Evolutionary conservation across 2,888 invertebrate species (phyloP).

Genomic region (Clitarchus hookeri): DNA sequence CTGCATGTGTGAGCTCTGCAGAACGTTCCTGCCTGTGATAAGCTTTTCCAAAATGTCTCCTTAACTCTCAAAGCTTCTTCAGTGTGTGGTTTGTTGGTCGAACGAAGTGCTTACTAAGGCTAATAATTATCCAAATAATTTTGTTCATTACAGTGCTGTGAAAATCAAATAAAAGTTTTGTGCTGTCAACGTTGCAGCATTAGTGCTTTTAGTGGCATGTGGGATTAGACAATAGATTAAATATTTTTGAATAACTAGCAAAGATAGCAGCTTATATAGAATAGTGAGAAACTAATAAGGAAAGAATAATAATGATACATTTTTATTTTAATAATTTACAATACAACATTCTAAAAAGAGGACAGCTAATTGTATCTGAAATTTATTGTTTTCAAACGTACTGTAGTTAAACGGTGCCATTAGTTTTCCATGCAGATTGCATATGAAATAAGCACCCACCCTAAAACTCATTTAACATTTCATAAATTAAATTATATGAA

Average conservation of each 20-base stretch:
- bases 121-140: not conserved
- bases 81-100: not conserved
- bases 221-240: not conserved
- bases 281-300: not conserved
- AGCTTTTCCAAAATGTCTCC: not conserved
- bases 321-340: not conserved
- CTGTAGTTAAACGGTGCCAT: no score
- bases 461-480: not conserved
- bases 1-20: not conserved
- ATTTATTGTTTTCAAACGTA: no score
- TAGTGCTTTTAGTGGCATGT: constrained; percentile 6
- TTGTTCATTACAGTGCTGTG: not conserved
- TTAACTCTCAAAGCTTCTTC: not conserved
- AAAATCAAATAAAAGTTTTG: not conserved
- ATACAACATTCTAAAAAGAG: no score
- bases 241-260: not conserved
- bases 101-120: not conserved
- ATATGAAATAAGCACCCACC: no score
- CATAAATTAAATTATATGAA: not conserved
- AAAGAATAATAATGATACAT: not conserved
- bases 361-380: no score
- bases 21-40: not conserved
- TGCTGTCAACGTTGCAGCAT: not conserved
- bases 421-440: no score
- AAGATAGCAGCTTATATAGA: not conserved